A percentile compares a stretch with the other conserved stretches of the same genome.
These are phyloP conservation scores for Marmota flaviventris DNA, from an alignment of 2,113 vertebrate species.

Conservation along the genomic window DNA sequence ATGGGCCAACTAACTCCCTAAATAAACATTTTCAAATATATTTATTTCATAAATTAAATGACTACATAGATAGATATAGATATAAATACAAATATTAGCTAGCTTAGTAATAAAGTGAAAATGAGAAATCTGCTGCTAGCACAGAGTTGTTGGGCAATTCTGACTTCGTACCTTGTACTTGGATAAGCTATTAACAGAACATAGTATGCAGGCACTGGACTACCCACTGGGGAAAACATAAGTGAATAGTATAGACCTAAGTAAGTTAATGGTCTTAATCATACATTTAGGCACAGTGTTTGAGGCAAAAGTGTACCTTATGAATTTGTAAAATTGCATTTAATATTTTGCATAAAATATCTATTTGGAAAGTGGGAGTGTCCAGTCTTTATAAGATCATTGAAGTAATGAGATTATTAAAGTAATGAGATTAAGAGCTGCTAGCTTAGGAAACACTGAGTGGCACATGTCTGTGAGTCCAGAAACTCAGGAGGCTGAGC, in stretches of 20 bases:
- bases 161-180: conserved; percentile 7
- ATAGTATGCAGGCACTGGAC: background rate
- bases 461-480: no score
- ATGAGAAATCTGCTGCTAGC: background rate
- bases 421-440: background rate
- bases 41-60: background rate
- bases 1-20: background rate
- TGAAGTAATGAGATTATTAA: background rate
- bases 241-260: background rate
- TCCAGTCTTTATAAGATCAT: background rate
- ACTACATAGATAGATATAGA: background rate
- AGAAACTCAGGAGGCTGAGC: no score
- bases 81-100: background rate
- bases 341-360: background rate
- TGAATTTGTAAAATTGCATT: background rate
- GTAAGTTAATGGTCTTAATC: background rate
- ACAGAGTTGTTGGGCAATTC: background rate
- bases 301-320: background rate
- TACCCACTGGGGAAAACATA: background rate
- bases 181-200: background rate
- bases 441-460: no score
- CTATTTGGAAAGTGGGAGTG: background rate
- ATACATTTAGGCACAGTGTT: background rate
- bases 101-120: background rate
- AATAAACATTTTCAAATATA: background rate